Conservation (phyloP, 2,113 vertebrate genomes). For the Rallus limicola region DNA sequence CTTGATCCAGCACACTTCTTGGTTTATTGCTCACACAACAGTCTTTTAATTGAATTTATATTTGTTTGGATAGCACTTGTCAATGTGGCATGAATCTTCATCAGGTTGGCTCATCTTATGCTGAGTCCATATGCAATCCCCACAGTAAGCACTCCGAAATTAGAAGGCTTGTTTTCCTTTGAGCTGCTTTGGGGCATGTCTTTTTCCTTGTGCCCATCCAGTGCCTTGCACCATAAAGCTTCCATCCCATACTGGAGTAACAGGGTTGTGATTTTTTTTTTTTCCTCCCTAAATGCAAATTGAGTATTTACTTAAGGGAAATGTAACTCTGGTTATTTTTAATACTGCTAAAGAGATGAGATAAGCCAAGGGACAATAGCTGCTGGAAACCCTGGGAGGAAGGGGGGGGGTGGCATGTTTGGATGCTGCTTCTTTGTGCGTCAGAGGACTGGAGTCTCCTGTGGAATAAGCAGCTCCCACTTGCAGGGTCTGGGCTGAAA, state of each 20-base stretch:
- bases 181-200: not conserved
- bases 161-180: not conserved
- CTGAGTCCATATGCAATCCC: accelerated
- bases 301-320: not conserved
- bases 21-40: conserved; percentile 27
- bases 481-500: not conserved
- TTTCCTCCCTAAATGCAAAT: not conserved
- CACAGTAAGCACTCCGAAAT: not conserved
- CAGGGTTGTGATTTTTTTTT: not conserved
- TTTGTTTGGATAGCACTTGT: conserved; percentile 45
- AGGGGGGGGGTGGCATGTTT: accelerated
- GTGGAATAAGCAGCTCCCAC: not conserved
- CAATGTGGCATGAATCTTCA: conserved; percentile 14
- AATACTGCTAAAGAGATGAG: not conserved
- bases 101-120: not conserved
- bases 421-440: not conserved
- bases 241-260: not conserved
- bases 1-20: not conserved
- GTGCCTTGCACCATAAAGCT: not conserved
- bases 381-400: not conserved
- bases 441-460: not conserved
- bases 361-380: not conserved
- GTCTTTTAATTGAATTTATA: conserved; percentile 56
- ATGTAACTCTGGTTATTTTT: not conserved
- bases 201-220: not conserved